Percentiles rank a stretch among this genome's conserved stretches.
Conservation (phyloP, 2,113 vertebrate species). For the Rhinoderma darwinii region DNA sequence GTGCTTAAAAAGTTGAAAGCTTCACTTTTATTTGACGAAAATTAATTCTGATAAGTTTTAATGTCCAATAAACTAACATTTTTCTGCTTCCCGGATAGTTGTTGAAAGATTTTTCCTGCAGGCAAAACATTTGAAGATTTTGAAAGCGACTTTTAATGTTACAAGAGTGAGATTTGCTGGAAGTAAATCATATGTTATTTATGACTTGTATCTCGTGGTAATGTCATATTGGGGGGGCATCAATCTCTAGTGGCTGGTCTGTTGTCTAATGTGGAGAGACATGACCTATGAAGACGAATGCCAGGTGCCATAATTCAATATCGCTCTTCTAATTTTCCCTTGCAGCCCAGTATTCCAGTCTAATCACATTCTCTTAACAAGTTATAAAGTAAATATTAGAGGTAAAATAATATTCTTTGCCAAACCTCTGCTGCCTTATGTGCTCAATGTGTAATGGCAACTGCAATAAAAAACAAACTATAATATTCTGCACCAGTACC, state of each 20-base stretch:
- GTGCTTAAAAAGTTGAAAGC: neutral
- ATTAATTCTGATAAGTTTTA: constrained; percentile 25
- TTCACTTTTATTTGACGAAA: constrained; percentile 17
- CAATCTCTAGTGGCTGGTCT: constrained; percentile 37
- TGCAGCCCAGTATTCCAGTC: neutral
- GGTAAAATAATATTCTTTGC: constrained; percentile 18
- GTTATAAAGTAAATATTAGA: neutral
- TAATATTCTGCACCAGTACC: neutral
- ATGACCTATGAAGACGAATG: constrained; percentile 53
- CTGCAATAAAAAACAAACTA: neutral
- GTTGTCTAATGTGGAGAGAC: constrained; percentile 46
- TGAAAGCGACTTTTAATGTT: constrained; percentile 18
- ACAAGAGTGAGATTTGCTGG: constrained; percentile 30
- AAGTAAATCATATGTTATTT: constrained; percentile 43
- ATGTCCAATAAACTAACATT: constrained; percentile 28
- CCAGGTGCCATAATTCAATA: constrained; percentile 52
- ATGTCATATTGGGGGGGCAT: constrained; percentile 46
- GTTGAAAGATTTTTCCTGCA: constrained; percentile 35
- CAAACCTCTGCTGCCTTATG: neutral
- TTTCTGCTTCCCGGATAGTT: neutral
- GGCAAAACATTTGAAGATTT: constrained; percentile 40
- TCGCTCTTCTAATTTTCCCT: constrained; percentile 39
- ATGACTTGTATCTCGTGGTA: constrained; percentile 48
- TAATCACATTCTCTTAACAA: constrained; percentile 47
- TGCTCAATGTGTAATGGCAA: neutral